Percentiles rank a stretch among this genome's conserved stretches.
These are phyloP conservation scores for Dermochelys coriacea DNA, from an alignment of 2,797 vertebrate genomes.

Conservation along the genomic window DNA sequence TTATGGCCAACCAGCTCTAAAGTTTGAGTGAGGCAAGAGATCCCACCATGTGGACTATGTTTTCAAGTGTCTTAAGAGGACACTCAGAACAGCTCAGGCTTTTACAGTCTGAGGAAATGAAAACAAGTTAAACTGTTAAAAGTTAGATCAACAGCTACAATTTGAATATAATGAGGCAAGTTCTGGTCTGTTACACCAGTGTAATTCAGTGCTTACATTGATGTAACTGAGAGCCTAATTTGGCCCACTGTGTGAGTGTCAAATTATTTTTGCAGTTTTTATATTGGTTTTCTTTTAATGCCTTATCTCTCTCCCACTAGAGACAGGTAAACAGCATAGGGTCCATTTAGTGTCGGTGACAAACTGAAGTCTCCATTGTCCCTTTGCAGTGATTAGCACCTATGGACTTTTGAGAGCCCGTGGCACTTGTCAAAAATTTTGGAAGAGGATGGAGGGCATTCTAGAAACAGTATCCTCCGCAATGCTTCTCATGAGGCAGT, in stretches of 20 bases:
- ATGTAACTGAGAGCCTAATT: neutral
- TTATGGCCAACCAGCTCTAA: rapidly evolving
- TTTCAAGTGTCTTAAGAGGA: neutral
- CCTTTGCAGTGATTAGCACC: neutral
- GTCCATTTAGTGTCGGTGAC: neutral
- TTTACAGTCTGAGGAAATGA: no score
- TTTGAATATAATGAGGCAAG: no score
- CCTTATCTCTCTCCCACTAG: neutral
- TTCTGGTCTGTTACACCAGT: no score
- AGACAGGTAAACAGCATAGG: neutral
- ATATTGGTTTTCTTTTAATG: rapidly evolving
- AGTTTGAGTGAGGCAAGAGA: neutral
- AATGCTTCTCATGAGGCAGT: no score
- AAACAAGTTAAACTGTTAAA: no score
- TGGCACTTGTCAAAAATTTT: neutral
- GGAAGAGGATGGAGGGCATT: no score
- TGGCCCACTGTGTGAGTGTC: neutral
- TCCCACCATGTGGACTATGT: neutral
- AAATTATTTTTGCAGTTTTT: neutral
- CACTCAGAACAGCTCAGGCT: no score
- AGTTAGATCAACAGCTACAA: no score
- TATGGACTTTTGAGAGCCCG: neutral
- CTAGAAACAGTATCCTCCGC: neutral
- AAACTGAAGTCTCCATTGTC: rapidly evolving
- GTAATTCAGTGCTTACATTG: no score